phyloP scores from a whole-genome alignment of 2,113 vertebrate genomes.

The Nesogale talazaci region DNA sequence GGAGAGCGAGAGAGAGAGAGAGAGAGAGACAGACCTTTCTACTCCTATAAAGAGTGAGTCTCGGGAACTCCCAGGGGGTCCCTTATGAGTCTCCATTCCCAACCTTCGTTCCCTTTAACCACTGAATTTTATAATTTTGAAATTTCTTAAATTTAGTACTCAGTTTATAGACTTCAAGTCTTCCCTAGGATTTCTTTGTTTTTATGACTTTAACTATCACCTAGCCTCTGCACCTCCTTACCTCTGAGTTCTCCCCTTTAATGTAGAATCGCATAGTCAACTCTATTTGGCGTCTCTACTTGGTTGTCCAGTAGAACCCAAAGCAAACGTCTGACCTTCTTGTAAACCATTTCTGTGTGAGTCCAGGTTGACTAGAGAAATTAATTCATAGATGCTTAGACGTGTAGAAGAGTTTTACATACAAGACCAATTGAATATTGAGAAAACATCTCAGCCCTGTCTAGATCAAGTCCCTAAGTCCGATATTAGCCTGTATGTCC shows the following conservation, averaged over 20 bases:
- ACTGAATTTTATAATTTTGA: neutral
- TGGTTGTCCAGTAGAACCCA: neutral
- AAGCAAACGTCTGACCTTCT: neutral
- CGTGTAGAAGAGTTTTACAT: too few relatives aligned
- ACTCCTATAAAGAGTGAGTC: too few relatives aligned
- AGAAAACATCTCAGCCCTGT: too few relatives aligned
- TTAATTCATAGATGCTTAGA: too few relatives aligned
- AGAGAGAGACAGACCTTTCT: too few relatives aligned
- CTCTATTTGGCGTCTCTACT: neutral
- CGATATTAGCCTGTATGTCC: too few relatives aligned
- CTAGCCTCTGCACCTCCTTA: neutral
- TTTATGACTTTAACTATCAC: too few relatives aligned
- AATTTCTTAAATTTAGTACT: neutral
- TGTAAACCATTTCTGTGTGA: neutral
- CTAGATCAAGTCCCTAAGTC: too few relatives aligned
- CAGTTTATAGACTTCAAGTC: neutral
- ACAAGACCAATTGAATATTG: too few relatives aligned
- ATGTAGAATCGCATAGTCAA: neutral
- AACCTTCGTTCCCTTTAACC: neutral
- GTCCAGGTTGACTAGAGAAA: too few relatives aligned
- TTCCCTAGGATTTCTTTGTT: neutral
- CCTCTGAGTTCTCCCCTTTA: neutral
- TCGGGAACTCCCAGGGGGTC: too few relatives aligned
- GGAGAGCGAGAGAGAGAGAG: too few relatives aligned
- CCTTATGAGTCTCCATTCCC: neutral